Evolutionary conservation across 64 coral and sea anemone species (phyloP).

Genomic region (Trachythela sp.): DNA sequence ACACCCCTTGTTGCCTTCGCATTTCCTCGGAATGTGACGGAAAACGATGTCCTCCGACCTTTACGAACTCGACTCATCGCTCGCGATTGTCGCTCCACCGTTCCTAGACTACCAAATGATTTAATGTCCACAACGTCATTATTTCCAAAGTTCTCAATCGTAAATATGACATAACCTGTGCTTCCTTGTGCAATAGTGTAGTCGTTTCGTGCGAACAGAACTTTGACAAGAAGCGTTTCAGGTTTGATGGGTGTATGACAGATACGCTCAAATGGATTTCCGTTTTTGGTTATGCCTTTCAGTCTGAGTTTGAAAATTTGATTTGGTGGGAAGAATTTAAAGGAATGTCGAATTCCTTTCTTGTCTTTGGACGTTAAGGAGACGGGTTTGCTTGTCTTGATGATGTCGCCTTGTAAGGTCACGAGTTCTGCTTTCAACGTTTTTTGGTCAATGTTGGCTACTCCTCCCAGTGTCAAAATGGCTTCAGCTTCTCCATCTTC

Average conservation of each 20-base stretch:
- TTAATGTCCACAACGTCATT: not conserved
- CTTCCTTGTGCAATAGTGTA: not conserved
- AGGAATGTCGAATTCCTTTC: not conserved
- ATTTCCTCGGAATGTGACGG: not conserved
- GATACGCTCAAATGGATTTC: not conserved
- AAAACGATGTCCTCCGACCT: not conserved
- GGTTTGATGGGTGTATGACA: conserved; percentile 2
- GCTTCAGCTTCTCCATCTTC: not conserved
- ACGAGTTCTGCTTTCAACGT: not conserved
- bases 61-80: not conserved
- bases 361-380: not conserved
- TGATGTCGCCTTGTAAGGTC: not conserved
- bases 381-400: not conserved
- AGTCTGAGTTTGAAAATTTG: not conserved
- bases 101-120: not conserved
- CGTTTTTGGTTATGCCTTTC: not conserved
- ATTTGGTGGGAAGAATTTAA: not conserved
- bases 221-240: not conserved
- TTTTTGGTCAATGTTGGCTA: not conserved
- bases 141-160: not conserved
- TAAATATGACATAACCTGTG: not conserved
- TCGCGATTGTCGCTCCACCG: not conserved
- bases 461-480: not conserved
- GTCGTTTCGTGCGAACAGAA: not conserved
- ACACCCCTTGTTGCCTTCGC: not conserved